Percentiles rank a stretch among this genome's conserved stretches.
Evolutionary conservation across 2,888 invertebrate genomes (phyloP).

Genomic region (Euplagia quadripunctaria): DNA sequence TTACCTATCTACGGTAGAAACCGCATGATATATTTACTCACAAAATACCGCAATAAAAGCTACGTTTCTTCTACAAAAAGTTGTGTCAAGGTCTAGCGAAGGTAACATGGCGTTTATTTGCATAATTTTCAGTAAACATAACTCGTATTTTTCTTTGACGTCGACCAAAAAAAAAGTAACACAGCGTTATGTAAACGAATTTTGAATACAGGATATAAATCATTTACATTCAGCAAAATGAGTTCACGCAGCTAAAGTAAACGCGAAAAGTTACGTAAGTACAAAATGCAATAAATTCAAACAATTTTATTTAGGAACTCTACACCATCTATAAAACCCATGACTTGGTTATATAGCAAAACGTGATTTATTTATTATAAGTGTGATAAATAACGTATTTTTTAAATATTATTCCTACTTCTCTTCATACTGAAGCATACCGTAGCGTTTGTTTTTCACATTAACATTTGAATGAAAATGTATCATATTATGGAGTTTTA

Average conservation of each 20-base stretch:
- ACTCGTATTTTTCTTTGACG: slow-evolving; percentile 37
- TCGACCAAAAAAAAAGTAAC: slow-evolving; percentile 35
- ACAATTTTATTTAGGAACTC: slow-evolving; percentile 53
- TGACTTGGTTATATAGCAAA: slow-evolving; percentile 51
- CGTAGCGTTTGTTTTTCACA: too few relatives aligned
- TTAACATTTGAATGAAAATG: too few relatives aligned
- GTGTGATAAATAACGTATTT: slow-evolving; percentile 43
- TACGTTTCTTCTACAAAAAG: neutral
- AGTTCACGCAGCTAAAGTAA: slow-evolving; percentile 47
- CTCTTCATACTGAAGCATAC: neutral
- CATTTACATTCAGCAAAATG: slow-evolving; percentile 48
- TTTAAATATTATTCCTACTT: slow-evolving; percentile 19
- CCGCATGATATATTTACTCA: neutral
- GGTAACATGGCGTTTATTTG: slow-evolving; percentile 27
- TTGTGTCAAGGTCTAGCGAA: slow-evolving; percentile 1
- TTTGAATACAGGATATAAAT: slow-evolving; percentile 51
- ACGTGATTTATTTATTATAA: slow-evolving; percentile 56
- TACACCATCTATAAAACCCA: slow-evolving; percentile 52
- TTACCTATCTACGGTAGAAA: too few relatives aligned
- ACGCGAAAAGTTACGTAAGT: slow-evolving; percentile 28
- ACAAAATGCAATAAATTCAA: slow-evolving; percentile 51
- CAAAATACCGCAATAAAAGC: neutral
- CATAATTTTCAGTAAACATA: slow-evolving; percentile 39
- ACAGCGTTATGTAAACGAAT: slow-evolving; percentile 52
- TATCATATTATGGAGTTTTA: too few relatives aligned